These are phyloP conservation scores for Cephus runcator DNA, from an alignment of 2,888 invertebrate species.

Conservation along the genomic window DNA sequence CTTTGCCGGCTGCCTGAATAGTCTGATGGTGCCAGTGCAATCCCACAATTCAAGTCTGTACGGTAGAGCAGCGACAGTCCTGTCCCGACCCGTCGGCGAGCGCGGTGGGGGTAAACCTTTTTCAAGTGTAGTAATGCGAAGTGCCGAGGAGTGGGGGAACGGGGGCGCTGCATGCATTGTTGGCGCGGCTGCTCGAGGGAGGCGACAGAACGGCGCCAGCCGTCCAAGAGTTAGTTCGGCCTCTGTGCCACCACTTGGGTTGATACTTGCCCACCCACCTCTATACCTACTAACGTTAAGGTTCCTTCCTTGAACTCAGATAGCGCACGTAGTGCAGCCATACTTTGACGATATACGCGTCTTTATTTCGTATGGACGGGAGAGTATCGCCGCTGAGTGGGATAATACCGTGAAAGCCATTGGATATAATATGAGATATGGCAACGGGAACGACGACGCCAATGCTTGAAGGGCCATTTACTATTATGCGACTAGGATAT, in stretches of 20 bases:
- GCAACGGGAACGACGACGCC: neutral
- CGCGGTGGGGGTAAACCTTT: neutral
- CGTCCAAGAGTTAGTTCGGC: slow-evolving; percentile 43
- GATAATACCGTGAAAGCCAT: neutral
- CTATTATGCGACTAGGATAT: neutral
- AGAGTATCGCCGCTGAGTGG: neutral
- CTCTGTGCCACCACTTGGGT: slow-evolving; percentile 29
- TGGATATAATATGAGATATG: neutral
- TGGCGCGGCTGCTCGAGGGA: slow-evolving; percentile 44
- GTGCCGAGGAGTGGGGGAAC: slow-evolving; percentile 4
- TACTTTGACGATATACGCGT: neutral
- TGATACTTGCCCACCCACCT: slow-evolving; percentile 19
- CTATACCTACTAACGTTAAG: slow-evolving; percentile 14
- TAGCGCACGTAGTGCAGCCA: neutral
- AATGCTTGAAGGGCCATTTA: neutral
- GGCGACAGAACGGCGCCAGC: slow-evolving; percentile 57
- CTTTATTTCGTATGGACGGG: neutral
- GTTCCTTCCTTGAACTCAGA: slow-evolving; percentile 11
- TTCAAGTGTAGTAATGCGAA: neutral
- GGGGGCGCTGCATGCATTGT: slow-evolving; percentile 44
- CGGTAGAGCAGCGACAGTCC: slow-evolving; percentile 8
- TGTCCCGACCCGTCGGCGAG: neutral
- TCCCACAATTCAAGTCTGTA: slow-evolving; percentile 5
- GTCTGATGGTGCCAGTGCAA: slow-evolving; percentile 7
- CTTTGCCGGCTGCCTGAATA: slow-evolving; percentile 1